Evolutionary conservation across 2,113 vertebrate species (phyloP).

Genomic region (Gambusia holbrooki): DNA sequence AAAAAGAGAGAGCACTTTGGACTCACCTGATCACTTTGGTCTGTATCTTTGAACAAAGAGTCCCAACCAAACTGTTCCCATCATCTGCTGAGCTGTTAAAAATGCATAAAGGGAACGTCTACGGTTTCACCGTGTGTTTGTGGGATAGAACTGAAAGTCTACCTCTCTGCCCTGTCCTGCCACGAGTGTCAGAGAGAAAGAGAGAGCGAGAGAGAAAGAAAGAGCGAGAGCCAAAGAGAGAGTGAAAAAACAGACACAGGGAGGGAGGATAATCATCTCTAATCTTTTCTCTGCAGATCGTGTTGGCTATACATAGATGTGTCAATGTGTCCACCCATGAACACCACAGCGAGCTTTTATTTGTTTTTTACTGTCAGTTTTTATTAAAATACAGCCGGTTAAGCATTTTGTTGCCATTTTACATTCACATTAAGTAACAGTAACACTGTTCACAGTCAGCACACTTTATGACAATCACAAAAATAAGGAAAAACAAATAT

Average conservation of each 20-base stretch:
- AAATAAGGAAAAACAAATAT: neutral
- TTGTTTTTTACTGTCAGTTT: conserved; percentile 60
- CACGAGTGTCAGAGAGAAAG: conserved; percentile 48
- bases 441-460: conserved; percentile 25
- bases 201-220: conserved; percentile 14
- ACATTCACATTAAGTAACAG: conserved; percentile 50
- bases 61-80: conserved; percentile 73
- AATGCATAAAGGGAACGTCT: conserved; percentile 74
- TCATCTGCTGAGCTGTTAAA: conserved; percentile 80
- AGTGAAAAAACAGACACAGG: conserved; percentile 4
- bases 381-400: conserved; percentile 49
- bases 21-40: conserved; percentile 70
- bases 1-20: conserved; percentile 24
- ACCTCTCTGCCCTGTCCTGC: conserved; percentile 52
- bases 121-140: conserved; percentile 67
- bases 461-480: conserved; percentile 14
- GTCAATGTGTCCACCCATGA: conserved; percentile 36
- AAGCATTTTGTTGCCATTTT: conserved; percentile 5
- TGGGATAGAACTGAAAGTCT: conserved; percentile 62
- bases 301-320: conserved; percentile 68
- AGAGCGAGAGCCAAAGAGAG: conserved; percentile 24
- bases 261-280: conserved; percentile 75
- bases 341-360: conserved; percentile 10
- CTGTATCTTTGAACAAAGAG: conserved; percentile 71
- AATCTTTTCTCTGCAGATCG: conserved; percentile 75